Percentiles rank a stretch among this genome's conserved stretches.
phyloP scores from a whole-genome alignment of 1,140 invertebrate genomes.

The Daktulosphaira vitifoliae region DNA sequence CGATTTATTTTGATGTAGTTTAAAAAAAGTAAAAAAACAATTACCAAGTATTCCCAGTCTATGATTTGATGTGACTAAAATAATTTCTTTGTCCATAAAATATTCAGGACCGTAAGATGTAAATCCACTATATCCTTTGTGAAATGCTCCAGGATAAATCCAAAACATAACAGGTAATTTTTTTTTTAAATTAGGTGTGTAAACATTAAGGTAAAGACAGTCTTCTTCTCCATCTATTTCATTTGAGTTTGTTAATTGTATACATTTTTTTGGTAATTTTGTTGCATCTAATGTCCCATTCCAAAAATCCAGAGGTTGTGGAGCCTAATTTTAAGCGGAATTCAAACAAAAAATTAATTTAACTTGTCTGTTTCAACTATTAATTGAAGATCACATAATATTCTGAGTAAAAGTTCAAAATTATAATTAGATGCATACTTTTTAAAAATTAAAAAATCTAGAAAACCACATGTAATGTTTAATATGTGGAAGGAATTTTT shows the following conservation, averaged over 20 bases:
- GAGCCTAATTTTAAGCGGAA: constrained; percentile 13
- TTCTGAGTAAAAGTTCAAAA: too few species aligned
- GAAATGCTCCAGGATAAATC: constrained; percentile 50
- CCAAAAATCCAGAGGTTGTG: constrained; percentile 11
- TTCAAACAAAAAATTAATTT: too few species aligned
- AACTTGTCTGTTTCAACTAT: too few species aligned
- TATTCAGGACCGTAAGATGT: constrained; percentile 41
- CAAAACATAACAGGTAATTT: constrained; percentile 47
- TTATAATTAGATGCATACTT: too few species aligned
- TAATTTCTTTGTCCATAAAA: constrained; percentile 44
- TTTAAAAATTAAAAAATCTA: too few species aligned
- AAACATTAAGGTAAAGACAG: constrained; percentile 43
- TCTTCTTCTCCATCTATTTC: constrained; percentile 41
- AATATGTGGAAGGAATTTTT: too few species aligned
- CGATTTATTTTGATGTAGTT: too few species aligned
- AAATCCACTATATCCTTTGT: constrained; percentile 39
- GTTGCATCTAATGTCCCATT: constrained; percentile 17
- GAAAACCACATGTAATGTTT: too few species aligned
- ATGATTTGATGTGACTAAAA: constrained; percentile 48
- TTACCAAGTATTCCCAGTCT: constrained; percentile 43
- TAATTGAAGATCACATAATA: too few species aligned
- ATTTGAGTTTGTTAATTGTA: constrained; percentile 8
- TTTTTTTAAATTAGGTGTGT: constrained; percentile 38
- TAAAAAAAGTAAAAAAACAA: too few species aligned
- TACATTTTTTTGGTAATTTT: constrained; percentile 9